These are phyloP conservation scores for Dolomedes plantarius DNA, from an alignment of 2,888 invertebrate species.

Conservation along the genomic window DNA sequence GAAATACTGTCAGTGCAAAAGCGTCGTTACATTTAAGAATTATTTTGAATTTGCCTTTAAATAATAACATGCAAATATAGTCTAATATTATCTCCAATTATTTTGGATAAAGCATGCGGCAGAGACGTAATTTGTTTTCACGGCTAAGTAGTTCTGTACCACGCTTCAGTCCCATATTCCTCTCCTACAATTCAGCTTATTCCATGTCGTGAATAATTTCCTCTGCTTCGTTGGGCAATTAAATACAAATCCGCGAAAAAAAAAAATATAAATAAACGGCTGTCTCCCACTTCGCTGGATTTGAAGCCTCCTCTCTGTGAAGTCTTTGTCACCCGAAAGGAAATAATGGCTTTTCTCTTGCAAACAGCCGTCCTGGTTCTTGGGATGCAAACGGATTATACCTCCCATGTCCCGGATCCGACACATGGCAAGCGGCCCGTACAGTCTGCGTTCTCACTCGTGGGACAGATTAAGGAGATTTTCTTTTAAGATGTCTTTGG, in stretches of 20 bases:
- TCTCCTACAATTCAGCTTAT: no score
- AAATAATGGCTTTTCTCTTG: not conserved
- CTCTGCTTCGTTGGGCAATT: not conserved
- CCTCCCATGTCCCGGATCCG: conserved; percentile 37
- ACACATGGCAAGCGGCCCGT: conserved; percentile 45
- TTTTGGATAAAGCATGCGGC: no score
- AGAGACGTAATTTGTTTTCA: no score
- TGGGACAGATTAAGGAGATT: not conserved
- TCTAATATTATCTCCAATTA: no score
- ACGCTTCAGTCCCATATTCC: no score
- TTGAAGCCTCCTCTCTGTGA: not conserved
- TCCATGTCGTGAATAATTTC: not conserved
- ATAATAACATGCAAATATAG: no score
- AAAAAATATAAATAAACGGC: not conserved
- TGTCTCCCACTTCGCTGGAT: not conserved
- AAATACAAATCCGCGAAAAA: not conserved
- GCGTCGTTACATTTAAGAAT: no score
- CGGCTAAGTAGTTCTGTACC: no score
- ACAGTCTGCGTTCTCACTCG: not conserved
- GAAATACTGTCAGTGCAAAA: no score
- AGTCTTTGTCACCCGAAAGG: not conserved
- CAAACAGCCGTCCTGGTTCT: conserved; percentile 4
- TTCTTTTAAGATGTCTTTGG: no score
- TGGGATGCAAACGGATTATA: conserved; percentile 23
- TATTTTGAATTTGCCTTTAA: no score